Evolutionary conservation across 2,113 vertebrate genomes (phyloP).

Genomic region (Cranoglanis bouderius): DNA sequence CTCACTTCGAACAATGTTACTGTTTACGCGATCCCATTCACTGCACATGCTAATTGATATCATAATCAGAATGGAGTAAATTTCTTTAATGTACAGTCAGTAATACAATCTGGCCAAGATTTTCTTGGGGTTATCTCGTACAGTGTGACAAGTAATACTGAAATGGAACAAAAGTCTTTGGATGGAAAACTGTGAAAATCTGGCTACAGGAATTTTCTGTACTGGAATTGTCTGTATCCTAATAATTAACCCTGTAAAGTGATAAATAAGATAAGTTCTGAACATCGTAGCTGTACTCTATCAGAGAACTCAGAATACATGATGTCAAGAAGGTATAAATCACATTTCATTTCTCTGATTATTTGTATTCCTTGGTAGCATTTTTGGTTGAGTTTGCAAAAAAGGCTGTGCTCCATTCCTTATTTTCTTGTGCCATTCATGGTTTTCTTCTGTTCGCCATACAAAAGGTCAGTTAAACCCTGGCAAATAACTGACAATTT

Average conservation of each 20-base stretch:
- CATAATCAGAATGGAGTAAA: background rate
- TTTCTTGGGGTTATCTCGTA: background rate
- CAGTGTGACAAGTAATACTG: background rate
- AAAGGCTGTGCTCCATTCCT: background rate
- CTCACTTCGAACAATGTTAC: background rate
- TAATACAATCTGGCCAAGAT: background rate
- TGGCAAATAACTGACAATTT: background rate
- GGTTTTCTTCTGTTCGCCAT: background rate
- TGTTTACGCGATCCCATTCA: background rate
- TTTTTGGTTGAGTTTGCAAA: background rate
- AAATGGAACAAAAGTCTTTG: background rate
- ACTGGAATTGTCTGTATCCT: background rate
- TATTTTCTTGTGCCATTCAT: background rate
- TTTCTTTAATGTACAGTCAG: background rate
- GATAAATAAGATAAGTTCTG: background rate
- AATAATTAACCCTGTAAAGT: background rate
- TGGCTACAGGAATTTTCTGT: background rate
- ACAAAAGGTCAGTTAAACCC: background rate
- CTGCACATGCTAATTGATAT: background rate
- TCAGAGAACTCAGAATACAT: background rate
- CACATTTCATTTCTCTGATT: background rate
- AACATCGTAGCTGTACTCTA: background rate
- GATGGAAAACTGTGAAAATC: background rate
- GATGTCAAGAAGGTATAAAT: background rate
- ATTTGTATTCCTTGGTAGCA: background rate